Conservation (phyloP, 2,888 invertebrate genomes). For the Calameuta filiformis region DNA sequence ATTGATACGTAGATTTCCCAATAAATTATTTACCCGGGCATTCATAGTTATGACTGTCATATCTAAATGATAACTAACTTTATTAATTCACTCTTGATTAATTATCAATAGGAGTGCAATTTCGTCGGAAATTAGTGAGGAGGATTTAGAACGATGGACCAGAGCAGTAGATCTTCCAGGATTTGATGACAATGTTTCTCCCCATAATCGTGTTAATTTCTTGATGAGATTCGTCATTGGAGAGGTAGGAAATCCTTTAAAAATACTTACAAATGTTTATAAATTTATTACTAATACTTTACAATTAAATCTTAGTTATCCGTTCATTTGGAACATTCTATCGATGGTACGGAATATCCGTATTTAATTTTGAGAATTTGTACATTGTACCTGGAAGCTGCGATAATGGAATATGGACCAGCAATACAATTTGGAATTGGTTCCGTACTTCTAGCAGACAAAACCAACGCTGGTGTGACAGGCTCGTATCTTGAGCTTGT, state of each 20-base stretch:
- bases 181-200: conserved; percentile 85
- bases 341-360: conserved; percentile 75
- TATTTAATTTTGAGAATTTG: conserved; percentile 80
- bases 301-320: conserved; percentile 41
- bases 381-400: conserved; percentile 78
- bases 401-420: conserved; percentile 82
- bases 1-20: not conserved
- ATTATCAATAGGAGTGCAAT: conserved; percentile 65
- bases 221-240: conserved; percentile 79
- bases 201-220: conserved; percentile 78
- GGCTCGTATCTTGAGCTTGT: conserved; percentile 83
- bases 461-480: conserved; percentile 78
- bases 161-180: conserved; percentile 82
- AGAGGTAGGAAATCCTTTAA: conserved; percentile 65
- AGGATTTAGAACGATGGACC: conserved; percentile 80
- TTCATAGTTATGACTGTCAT: not conserved
- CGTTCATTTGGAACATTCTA: conserved; percentile 45
- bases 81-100: not conserved
- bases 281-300: not conserved
- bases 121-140: conserved; percentile 77
- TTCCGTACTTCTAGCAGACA: conserved; percentile 77
- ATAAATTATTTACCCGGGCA: too few species aligned
- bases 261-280: not conserved
- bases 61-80: not conserved
- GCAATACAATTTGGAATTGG: conserved; percentile 79